Evolutionary conservation across 1,140 invertebrate species (phyloP), one percentile per base, ranked within the genome.

Genomic region (Pachyrhynchus sulphureomaculatus): DNA sequence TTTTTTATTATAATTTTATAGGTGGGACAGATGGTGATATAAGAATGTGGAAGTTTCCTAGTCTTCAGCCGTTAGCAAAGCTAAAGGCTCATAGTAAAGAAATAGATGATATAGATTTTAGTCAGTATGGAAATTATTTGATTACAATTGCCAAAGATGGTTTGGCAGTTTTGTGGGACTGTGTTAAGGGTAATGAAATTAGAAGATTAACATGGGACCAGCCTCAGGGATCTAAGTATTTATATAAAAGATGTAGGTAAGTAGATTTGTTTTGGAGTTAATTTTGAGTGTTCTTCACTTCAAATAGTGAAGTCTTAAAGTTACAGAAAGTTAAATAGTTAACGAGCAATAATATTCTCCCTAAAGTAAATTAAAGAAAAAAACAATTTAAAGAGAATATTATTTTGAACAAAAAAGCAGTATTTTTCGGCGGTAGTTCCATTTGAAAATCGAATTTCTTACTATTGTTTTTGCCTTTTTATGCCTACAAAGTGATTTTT

Each of bases 71-170:
- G 69, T 65, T 85, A 15, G 80, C 83, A 67, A 86, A 89, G 62
- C 78, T 96, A 17, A 76, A 85, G 63, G 86, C 83, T 23, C 91
- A 94, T 69, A 82, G 77, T 24, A 88, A 88, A 76, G 92, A 94
- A 81, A 87, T 97, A 56, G 94, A 96, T 76, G 94, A 97, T 76
- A 73, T 98, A 33, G 93, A 96, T 78, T 90, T 97, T 72, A 92
- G 88, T 79, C 85, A 87, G 1, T 83, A 86, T 72, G 85, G 88
- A 53, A 86, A 84, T 64, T 81, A 82, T 72, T 72, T 97, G 39
- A 88, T 90, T 24, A 93, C 90, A 68, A 88, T 96, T 51, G 89
- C 91, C 0, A 92, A 95, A 77, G 95, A 97, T 79, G 89, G 89
- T 4, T 82, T 86, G 69, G 90, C 87, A 2, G 79, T 86, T 60